These are phyloP conservation scores for Eurypyga helias DNA, from an alignment of 2,113 vertebrate genomes.

Conservation along the genomic window DNA sequence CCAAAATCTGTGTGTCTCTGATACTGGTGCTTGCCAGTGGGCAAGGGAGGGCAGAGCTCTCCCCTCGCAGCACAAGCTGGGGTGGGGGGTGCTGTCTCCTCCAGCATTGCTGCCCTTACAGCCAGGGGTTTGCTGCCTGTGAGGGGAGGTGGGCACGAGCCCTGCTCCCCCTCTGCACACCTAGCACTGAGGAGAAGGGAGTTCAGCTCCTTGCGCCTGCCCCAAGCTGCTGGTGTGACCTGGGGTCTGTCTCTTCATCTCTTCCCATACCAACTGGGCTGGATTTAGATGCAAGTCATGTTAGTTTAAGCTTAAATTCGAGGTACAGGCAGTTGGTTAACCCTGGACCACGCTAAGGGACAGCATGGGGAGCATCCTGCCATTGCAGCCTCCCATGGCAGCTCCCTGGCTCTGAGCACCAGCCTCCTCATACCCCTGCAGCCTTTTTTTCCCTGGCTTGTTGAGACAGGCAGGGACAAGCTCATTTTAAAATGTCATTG, in stretches of 20 bases:
- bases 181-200: neutral
- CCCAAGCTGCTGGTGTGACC: neutral
- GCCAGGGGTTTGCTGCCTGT: neutral
- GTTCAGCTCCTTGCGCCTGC: no score
- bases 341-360: rapidly evolving
- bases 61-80: neutral
- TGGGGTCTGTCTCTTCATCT: neutral
- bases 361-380: neutral
- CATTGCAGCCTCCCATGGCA: rapidly evolving
- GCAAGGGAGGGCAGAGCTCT: neutral
- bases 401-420: neutral
- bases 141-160: neutral
- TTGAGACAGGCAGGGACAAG: neutral
- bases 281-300: neutral
- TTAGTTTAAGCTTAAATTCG: neutral
- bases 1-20: neutral
- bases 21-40: rapidly evolving
- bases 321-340: rapidly evolving
- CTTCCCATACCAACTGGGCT: neutral
- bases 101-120: neutral
- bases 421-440: rapidly evolving
- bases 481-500: neutral
- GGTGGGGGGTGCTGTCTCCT: neutral
- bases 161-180: rapidly evolving
- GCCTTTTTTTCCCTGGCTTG: neutral